These are phyloP conservation scores for Cerceris rybyensis DNA, from an alignment of 2,888 invertebrate genomes.

Conservation along the genomic window DNA sequence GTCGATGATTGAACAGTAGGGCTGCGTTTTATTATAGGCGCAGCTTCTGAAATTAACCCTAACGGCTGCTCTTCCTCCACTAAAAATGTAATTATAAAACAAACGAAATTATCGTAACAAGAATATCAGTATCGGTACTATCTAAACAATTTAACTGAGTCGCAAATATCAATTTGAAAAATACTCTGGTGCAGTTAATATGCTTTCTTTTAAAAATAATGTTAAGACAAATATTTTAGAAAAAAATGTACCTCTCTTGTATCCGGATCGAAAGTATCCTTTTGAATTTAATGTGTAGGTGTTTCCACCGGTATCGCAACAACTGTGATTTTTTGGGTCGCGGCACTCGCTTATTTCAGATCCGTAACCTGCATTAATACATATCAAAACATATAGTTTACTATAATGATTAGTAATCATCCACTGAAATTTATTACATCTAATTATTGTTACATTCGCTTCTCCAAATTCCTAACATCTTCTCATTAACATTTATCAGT, in stretches of 20 bases:
- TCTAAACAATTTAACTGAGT: no score
- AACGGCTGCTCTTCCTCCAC: conserved; percentile 83
- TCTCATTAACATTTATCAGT: no score
- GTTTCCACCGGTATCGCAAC: conserved; percentile 82
- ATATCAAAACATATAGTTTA: conserved; percentile 4
- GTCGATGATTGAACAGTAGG: conserved; percentile 65
- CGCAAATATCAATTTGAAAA: no score
- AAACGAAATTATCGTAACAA: background rate
- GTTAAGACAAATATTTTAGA: background rate
- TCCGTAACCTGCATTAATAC: conserved; percentile 84
- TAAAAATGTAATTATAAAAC: conserved; percentile 56
- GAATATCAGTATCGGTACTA: no score
- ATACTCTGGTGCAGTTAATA: no score
- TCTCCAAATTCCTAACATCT: no score
- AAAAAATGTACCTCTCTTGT: conserved; percentile 84
- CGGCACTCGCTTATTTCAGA: conserved; percentile 88
- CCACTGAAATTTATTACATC: no score
- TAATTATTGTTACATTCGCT: no score
- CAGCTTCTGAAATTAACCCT: conserved; percentile 77
- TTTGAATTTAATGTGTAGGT: conserved; percentile 77
- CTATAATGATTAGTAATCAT: background rate
- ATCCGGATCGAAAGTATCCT: conserved; percentile 86
- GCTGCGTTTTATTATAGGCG: conserved; percentile 75
- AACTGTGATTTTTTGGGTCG: conserved; percentile 84
- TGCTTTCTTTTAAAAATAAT: no score